phyloP scores from a whole-genome alignment of 2,888 invertebrate species.

The Sphinx pinastri region DNA sequence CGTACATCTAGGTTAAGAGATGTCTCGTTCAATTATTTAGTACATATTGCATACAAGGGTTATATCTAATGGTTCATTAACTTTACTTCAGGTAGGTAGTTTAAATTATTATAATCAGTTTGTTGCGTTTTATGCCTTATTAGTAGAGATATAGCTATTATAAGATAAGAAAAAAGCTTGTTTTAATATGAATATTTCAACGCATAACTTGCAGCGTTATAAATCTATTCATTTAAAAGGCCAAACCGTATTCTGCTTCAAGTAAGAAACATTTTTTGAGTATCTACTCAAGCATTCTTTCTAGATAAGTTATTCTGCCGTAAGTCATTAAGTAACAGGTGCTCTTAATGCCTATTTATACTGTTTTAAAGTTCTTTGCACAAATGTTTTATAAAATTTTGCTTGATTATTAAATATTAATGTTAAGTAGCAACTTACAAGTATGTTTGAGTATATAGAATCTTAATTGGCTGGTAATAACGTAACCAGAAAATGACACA shows the following conservation, averaged over 20 bases:
- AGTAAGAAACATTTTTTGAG: conserved; percentile 24
- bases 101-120: too few relatives aligned
- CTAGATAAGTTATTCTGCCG: conserved; percentile 40
- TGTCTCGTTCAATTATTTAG: too few relatives aligned
- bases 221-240: neutral
- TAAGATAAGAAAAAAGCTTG: too few relatives aligned
- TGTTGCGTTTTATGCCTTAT: too few relatives aligned
- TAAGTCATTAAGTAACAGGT: conserved; percentile 51
- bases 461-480: neutral
- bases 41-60: too few relatives aligned
- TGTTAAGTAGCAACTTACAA: too few relatives aligned
- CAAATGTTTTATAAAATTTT: neutral
- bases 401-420: too few relatives aligned
- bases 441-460: neutral
- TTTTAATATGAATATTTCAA: too few relatives aligned
- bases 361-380: conserved; percentile 42
- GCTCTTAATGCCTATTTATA: conserved; percentile 43
- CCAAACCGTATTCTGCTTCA: neutral
- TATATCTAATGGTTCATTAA: too few relatives aligned
- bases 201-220: neutral
- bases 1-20: too few relatives aligned
- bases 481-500: conserved; percentile 35
- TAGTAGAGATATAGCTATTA: too few relatives aligned
- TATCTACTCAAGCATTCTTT: neutral
- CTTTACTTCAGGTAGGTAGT: too few relatives aligned